Percentiles rank a stretch among this genome's conserved stretches.
These are phyloP conservation scores for Epinephelus malabaricus DNA, from an alignment of 2,797 vertebrate genomes.

Conservation along the genomic window DNA sequence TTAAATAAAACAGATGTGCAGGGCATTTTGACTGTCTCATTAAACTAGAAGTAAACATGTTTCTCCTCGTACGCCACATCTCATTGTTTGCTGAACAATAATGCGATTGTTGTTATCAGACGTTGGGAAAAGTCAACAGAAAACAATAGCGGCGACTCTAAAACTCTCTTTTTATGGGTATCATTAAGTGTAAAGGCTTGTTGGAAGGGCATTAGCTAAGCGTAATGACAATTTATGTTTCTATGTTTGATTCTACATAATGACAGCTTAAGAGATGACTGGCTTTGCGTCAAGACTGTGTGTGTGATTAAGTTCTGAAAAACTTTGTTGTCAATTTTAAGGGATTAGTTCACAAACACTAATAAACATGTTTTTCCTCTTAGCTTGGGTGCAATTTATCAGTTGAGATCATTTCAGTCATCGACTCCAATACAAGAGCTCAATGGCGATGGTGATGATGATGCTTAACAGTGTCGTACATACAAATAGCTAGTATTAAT, in stretches of 20 bases:
- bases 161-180: slow-evolving; percentile 15
- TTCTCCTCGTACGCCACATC: background rate
- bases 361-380: slow-evolving; percentile 21
- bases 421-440: background rate
- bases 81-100: slow-evolving; percentile 20
- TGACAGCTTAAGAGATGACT: background rate
- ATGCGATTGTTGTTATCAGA: slow-evolving; percentile 28
- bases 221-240: background rate
- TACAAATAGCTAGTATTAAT: background rate
- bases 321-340: slow-evolving; percentile 8
- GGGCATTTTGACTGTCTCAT: slow-evolving; percentile 21
- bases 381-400: slow-evolving; percentile 6
- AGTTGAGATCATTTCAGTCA: slow-evolving; percentile 14
- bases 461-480: background rate
- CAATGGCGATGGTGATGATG: background rate
- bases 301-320: slow-evolving; percentile 3
- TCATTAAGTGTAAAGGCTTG: slow-evolving; percentile 14
- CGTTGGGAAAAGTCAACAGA: slow-evolving; percentile 28
- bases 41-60: slow-evolving; percentile 24
- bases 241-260: slow-evolving; percentile 2
- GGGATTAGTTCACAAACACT: slow-evolving; percentile 14
- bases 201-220: slow-evolving; percentile 7
- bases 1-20: slow-evolving; percentile 41
- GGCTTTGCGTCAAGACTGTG: background rate
- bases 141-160: slow-evolving; percentile 10